Conservation (phyloP, 2,113 vertebrate genomes). For the Dicrurus megarhynchus region DNA sequence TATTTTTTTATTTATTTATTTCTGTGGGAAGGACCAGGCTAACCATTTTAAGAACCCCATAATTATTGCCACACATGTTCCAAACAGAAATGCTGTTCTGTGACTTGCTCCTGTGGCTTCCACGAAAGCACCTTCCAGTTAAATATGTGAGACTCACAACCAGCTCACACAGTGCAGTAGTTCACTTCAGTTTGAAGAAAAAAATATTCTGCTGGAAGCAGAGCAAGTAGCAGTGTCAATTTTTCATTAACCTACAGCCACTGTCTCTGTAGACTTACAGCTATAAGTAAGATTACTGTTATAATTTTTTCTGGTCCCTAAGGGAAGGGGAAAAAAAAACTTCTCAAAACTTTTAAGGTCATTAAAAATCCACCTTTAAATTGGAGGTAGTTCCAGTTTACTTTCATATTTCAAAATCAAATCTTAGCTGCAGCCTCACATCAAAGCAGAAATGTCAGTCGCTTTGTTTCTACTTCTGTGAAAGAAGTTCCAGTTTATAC, state of each 20-base stretch:
- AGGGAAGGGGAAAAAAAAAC: background rate
- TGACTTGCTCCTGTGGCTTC: background rate
- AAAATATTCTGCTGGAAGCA: slow-evolving; percentile 46
- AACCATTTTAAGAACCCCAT: background rate
- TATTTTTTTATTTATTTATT: background rate
- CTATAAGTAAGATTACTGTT: slow-evolving; percentile 65
- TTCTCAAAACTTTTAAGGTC: slow-evolving; percentile 70
- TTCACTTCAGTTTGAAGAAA: slow-evolving; percentile 49
- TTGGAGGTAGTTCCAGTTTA: slow-evolving; percentile 54
- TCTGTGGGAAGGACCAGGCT: background rate
- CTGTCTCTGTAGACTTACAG: slow-evolving; percentile 53
- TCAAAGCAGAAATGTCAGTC: slow-evolving; percentile 58
- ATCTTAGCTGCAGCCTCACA: slow-evolving; percentile 43
- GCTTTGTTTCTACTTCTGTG: slow-evolving; percentile 40
- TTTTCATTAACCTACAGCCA: slow-evolving; percentile 74
- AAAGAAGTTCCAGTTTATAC: background rate
- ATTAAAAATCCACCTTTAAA: slow-evolving; percentile 64
- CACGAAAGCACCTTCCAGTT: background rate
- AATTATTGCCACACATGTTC: background rate
- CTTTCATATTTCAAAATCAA: slow-evolving; percentile 70
- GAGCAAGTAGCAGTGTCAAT: slow-evolving; percentile 54
- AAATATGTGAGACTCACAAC: slow-evolving; percentile 54
- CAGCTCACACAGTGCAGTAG: slow-evolving; percentile 4
- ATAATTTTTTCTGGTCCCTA: slow-evolving; percentile 68
- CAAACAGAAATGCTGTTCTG: background rate